Percentiles rank a stretch among this genome's conserved stretches.
Evolutionary conservation across 1,140 invertebrate species (phyloP).

Genomic region (Heliconius nattereri): DNA sequence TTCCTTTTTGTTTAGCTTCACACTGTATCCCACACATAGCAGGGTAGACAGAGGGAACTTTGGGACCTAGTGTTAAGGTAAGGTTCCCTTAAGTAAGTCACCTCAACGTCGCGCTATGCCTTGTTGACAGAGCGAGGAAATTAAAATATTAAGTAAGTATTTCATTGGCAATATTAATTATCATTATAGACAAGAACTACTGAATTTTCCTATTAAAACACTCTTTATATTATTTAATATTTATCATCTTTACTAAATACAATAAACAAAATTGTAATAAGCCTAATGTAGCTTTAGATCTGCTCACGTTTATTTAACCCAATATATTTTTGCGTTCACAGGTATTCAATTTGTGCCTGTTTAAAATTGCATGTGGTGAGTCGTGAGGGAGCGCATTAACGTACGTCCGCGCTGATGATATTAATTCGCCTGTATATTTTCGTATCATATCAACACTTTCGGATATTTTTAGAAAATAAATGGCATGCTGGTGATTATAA

Average conservation of each 20-base stretch:
- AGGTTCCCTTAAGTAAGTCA: too few relatives aligned
- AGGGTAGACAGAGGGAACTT: too few relatives aligned
- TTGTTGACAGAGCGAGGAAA: too few relatives aligned
- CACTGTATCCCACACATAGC: too few relatives aligned
- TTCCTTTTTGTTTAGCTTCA: too few relatives aligned
- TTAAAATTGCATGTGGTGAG: constrained; percentile 14
- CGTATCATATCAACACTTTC: background rate
- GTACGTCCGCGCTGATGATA: background rate
- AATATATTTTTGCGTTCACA: background rate
- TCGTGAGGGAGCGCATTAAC: background rate
- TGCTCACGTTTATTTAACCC: background rate
- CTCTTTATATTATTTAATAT: background rate
- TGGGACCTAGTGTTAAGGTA: too few relatives aligned
- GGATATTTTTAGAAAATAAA: background rate
- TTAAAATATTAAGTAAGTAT: too few relatives aligned
- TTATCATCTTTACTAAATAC: background rate
- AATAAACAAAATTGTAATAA: constrained; percentile 3
- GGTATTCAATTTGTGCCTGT: constrained; percentile 1
- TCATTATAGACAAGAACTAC: too few relatives aligned
- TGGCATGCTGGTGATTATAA: too few relatives aligned
- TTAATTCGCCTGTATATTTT: background rate
- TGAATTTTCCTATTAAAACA: background rate
- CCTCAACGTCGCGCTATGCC: too few relatives aligned
- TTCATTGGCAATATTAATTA: too few relatives aligned
- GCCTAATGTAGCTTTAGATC: background rate